Conservation (phyloP, 2,888 invertebrate species). For the Troglohyphantes excavatus region DNA sequence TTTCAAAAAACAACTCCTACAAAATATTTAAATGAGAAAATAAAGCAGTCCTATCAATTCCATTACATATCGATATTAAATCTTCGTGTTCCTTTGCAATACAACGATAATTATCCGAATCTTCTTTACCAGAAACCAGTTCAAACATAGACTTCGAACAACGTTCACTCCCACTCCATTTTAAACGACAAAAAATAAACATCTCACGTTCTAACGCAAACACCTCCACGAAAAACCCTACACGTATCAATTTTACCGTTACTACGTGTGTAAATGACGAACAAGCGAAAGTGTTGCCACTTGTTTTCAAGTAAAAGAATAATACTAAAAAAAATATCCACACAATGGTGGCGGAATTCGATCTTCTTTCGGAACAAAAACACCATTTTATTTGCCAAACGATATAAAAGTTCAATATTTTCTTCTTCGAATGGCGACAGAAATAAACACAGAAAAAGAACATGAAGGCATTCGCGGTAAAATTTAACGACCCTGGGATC, state of each 20-base stretch:
- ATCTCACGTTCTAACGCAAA: conserved; percentile 7
- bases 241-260: conserved; percentile 42
- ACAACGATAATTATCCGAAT: background rate
- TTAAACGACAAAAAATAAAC: background rate
- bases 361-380: conserved; percentile 10
- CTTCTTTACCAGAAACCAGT: background rate
- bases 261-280: conserved; percentile 25
- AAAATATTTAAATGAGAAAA: too few species aligned
- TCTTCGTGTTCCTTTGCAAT: too few species aligned
- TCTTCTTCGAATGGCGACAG: background rate
- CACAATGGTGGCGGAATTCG: conserved; percentile 10
- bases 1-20: too few species aligned
- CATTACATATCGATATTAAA: too few species aligned
- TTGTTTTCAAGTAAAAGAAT: background rate
- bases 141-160: background rate
- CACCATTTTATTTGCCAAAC: conserved; percentile 42
- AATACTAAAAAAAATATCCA: background rate
- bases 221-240: background rate
- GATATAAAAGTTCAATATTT: conserved; percentile 46
- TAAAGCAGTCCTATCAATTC: too few species aligned
- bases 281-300: background rate
- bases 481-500: conserved; percentile 29
- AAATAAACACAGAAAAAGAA: conserved; percentile 15
- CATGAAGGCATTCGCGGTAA: conserved; percentile 5
- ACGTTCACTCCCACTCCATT: background rate